A percentile compares a stretch with the other conserved stretches of the same genome.
Evolutionary conservation across 1,140 invertebrate species (phyloP).

Genomic region (Homalodisca vitripennis): DNA sequence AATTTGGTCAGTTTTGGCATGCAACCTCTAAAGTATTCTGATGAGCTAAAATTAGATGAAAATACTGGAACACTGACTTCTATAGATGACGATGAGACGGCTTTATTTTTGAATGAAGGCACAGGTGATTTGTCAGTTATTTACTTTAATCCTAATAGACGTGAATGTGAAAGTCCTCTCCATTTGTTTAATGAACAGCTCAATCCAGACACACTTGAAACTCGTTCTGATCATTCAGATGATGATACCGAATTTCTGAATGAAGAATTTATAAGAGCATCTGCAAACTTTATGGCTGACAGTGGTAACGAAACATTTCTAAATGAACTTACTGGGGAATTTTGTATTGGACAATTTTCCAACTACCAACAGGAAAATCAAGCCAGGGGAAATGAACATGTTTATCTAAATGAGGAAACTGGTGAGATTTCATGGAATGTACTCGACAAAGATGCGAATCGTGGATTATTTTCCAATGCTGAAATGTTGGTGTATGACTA

Average conservation of each 20-base stretch:
- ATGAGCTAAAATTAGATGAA: conserved; percentile 1
- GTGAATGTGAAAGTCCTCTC: not conserved
- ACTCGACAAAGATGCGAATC: not conserved
- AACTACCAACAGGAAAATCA: not conserved
- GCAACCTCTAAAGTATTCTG: not conserved
- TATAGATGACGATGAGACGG: conserved; percentile 1
- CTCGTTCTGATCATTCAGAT: conserved; percentile 6
- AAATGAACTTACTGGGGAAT: conserved; percentile 23
- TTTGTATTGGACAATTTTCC: not conserved
- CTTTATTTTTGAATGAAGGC: conserved; percentile 23
- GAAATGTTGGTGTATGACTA: not conserved
- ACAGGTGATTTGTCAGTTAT: conserved; percentile 23
- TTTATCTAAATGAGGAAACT: conserved; percentile 16
- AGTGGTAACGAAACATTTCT: conserved; percentile 7
- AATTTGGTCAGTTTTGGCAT: not conserved
- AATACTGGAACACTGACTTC: not conserved
- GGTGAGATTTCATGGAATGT: conserved; percentile 21
- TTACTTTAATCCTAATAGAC: conserved; percentile 2
- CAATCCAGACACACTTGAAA: conserved; percentile 1
- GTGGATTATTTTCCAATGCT: not conserved
- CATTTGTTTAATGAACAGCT: not conserved
- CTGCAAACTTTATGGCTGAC: not conserved
- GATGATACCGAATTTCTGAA: conserved; percentile 22
- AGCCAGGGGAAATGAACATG: not conserved
- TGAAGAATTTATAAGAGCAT: not conserved